Percentiles rank a stretch among this genome's conserved stretches.
Conservation (phyloP, 2,113 vertebrate species). For the Microcebus tavaratra region DNA sequence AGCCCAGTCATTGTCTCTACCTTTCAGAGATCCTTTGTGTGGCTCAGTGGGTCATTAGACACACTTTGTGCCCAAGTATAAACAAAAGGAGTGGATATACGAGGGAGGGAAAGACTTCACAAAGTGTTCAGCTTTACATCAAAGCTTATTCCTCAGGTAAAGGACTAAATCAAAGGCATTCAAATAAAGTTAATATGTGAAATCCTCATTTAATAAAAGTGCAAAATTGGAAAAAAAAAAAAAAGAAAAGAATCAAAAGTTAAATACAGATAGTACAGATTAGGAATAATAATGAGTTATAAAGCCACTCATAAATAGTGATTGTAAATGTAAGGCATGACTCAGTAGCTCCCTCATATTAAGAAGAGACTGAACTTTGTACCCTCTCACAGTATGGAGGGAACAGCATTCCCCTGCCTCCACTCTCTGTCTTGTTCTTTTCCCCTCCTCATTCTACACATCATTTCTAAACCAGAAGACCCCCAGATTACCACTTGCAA, state of each 20-base stretch:
- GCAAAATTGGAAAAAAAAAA: background rate
- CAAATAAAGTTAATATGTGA: constrained; percentile 42
- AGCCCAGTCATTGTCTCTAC: constrained; percentile 17
- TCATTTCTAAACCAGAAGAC: background rate
- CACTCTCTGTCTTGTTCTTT: background rate
- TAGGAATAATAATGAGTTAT: background rate
- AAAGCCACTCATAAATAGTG: background rate
- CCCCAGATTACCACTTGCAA: background rate
- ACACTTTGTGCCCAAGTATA: constrained; percentile 48
- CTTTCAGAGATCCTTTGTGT: constrained; percentile 56
- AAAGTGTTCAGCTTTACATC: constrained; percentile 41
- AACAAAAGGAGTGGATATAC: constrained; percentile 34
- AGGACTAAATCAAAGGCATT: constrained; percentile 61
- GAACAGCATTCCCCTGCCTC: background rate
- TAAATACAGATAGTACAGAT: constrained; percentile 20
- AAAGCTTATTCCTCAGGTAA: constrained; percentile 51
- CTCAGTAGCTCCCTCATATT: background rate
- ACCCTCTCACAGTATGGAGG: background rate
- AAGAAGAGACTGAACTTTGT: background rate
- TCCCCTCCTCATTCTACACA: background rate
- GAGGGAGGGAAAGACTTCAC: background rate
- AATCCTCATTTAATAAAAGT: constrained; percentile 48
- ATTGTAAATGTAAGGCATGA: background rate
- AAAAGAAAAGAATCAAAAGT: background rate
- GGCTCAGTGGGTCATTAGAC: constrained; percentile 40